Evolutionary conservation across 2,113 vertebrate genomes (phyloP).

Genomic region (Pomatorhinus ruficollis): DNA sequence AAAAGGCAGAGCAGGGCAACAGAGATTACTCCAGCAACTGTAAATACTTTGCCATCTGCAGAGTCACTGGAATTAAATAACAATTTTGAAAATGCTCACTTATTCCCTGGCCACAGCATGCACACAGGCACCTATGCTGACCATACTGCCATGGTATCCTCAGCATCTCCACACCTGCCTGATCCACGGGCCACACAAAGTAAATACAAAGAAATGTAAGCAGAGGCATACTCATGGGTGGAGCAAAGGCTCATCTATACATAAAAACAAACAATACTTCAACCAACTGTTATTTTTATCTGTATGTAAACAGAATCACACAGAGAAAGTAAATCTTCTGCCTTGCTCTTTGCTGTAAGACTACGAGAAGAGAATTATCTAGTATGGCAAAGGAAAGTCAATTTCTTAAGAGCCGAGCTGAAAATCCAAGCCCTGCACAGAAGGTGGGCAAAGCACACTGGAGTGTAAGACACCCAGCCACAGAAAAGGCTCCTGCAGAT

Average conservation of each 20-base stretch:
- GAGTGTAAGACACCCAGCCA: not conserved
- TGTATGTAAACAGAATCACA: not conserved
- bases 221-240: not conserved
- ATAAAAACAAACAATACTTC: conserved; percentile 20
- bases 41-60: conserved; percentile 5
- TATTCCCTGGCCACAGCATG: not conserved
- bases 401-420: not conserved
- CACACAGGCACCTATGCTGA: not conserved
- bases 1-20: not conserved
- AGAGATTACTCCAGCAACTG: not conserved
- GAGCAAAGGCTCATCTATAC: not conserved
- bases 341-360: not conserved
- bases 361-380: not conserved
- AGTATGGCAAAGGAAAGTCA: not conserved
- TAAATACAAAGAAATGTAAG: not conserved
- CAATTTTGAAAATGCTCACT: not conserved
- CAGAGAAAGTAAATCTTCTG: not conserved
- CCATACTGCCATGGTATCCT: not conserved
- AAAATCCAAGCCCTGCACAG: not conserved
- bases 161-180: not conserved
- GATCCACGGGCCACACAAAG: not conserved
- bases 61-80: conserved; percentile 2
- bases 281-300: conserved; percentile 30
- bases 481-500: not conserved
- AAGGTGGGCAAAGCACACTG: not conserved